Base-by-base conservation (phyloP, 2,888 invertebrate genomes). In the Eupithecia exiguata region DNA sequence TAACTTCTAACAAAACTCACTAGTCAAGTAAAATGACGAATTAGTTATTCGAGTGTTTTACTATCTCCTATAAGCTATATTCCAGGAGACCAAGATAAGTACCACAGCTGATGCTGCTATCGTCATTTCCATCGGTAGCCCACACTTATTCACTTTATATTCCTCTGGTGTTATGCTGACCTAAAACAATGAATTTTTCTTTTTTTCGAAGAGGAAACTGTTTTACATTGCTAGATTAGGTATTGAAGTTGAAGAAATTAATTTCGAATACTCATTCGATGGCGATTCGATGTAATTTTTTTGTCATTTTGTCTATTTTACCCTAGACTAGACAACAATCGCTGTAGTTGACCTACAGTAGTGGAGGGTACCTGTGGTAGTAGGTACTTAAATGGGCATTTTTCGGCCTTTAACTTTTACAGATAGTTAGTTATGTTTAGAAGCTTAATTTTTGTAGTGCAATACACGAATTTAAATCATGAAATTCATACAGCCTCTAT, bases 101-200 rank as follows among this genome's bases (percentile, higher is more conserved):
- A 89, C 71, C 5, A 89, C 80, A 35, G 88, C 89, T n/a, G 89
- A 85, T 46, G 88, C 70, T 1, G 77, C 84, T 49, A 93, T 89
- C 0, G 92, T 89, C 0, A 83, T 82, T 84, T 93, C 93, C 69
- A 82, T 85, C 7, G 93, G 93, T 21, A 93, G 80, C 35, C 86
- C 88, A 82, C 93, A 93, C 82, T 92, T 92, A 74, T 84, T 84
- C 2, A 91, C 88, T 4, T 84, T 84, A 82, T 91, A 91, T 9
- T 81, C 81, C 16, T 84, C 80, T 67, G 91, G 88, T 49, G 89
- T 82, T 78, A 93, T 84, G 35, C 87, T 86, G 21, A 90, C 89
- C 93, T 93, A 90, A 89, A 76, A 66, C 35, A 62, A 62, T 7
- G 1, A 18, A 9, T 25, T 12, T 53, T 53, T n/a, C n/a, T n/a